Conservation (phyloP, 2,113 vertebrate species). For the Neotragus moschatus region DNA sequence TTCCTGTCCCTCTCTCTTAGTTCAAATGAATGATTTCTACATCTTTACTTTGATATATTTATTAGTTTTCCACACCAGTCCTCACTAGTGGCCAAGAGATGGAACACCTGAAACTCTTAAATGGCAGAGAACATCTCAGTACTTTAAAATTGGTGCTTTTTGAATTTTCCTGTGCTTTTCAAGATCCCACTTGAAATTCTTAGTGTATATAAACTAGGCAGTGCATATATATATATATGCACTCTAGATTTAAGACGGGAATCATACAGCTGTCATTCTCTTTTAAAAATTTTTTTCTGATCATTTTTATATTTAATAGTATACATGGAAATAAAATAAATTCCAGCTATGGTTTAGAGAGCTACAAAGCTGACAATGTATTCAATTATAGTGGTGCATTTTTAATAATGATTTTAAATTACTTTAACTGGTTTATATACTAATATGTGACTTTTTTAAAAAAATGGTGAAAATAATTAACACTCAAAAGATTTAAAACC, state of each 20-base stretch:
- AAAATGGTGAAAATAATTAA: neutral
- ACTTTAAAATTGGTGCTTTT: neutral
- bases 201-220: neutral
- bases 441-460: neutral
- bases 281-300: neutral
- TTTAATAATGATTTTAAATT: neutral
- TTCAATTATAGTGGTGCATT: neutral
- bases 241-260: no score
- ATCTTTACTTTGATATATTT: constrained; percentile 45
- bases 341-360: fast-evolving
- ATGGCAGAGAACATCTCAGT: neutral
- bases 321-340: neutral
- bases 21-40: constrained; percentile 66
- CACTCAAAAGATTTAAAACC: neutral
- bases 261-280: neutral
- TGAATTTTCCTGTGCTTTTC: neutral
- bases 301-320: neutral
- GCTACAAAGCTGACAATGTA: neutral
- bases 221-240: neutral
- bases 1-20: constrained; percentile 63
- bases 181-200: neutral
- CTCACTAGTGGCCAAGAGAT: neutral
- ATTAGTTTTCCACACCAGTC: constrained; percentile 44
- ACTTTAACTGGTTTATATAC: neutral
- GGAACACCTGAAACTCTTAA: neutral